Conservation (phyloP, 2,113 vertebrate genomes). For the Syrmaticus mikado region DNA sequence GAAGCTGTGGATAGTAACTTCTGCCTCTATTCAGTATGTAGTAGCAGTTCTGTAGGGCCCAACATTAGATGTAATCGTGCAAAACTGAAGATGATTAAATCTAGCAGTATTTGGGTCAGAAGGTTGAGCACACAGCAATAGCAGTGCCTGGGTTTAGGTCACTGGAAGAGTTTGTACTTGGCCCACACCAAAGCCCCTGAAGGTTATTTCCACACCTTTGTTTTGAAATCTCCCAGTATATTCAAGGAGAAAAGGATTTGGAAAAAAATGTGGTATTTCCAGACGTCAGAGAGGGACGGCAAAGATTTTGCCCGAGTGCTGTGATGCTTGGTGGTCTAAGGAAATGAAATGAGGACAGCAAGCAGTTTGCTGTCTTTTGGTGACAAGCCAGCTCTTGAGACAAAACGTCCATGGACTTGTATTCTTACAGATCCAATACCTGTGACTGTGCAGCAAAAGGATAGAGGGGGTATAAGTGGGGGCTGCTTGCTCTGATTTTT, state of each 20-base stretch:
- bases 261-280: conserved; percentile 78
- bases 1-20: not conserved
- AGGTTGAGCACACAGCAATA: not conserved
- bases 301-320: conserved; percentile 69
- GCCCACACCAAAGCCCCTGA: not conserved
- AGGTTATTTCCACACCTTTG: not conserved
- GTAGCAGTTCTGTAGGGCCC: not conserved
- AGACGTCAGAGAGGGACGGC: conserved; percentile 75
- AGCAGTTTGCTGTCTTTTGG: conserved; percentile 79
- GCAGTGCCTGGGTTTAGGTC: not conserved
- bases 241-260: conserved; percentile 78
- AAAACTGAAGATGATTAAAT: not conserved
- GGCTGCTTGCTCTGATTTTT: not conserved
- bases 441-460: not conserved
- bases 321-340: conserved; percentile 75
- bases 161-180: not conserved
- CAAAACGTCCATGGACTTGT: not conserved
- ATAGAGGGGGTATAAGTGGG: not conserved
- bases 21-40: not conserved
- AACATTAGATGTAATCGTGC: not conserved
- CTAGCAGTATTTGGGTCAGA: not conserved
- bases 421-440: not conserved
- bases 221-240: not conserved
- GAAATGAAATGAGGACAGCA: conserved; percentile 74
- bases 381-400: conserved; percentile 70